Evolutionary conservation across 2,113 vertebrate species (phyloP).

Genomic region (Tretioscincus oriximinensis): DNA sequence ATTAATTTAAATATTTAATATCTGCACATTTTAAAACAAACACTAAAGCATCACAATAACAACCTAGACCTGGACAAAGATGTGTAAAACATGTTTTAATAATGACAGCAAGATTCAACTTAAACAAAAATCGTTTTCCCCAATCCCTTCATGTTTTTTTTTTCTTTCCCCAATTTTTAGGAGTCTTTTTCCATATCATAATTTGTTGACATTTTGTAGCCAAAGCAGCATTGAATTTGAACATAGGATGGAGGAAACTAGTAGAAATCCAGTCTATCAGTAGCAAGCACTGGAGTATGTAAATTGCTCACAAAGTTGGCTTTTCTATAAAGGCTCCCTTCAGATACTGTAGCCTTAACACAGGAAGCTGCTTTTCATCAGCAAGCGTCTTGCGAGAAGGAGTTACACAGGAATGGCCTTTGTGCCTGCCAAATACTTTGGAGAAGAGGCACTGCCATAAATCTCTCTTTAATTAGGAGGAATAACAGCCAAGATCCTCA

Average conservation of each 20-base stretch:
- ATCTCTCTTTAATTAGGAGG: conserved; percentile 44
- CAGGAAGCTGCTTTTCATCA: conserved; percentile 33
- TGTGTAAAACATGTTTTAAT: no score
- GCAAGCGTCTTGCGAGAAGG: not conserved
- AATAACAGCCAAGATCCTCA: conserved; percentile 18
- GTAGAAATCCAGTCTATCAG: not conserved
- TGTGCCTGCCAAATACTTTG: not conserved
- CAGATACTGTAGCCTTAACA: not conserved
- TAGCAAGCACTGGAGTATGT: not conserved
- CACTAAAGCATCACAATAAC: no score
- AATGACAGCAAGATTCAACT: no score
- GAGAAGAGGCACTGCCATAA: conserved; percentile 44
- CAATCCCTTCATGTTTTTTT: no score
- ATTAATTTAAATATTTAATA: no score
- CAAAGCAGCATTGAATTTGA: not conserved
- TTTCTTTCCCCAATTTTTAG: not conserved
- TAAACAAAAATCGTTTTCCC: no score
- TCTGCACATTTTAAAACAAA: no score
- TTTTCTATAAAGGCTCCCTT: conserved; percentile 24
- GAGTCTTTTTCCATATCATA: not conserved
- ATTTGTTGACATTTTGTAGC: not conserved
- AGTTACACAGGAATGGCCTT: conserved; percentile 33
- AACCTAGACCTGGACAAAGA: no score
- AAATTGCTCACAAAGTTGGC: not conserved
- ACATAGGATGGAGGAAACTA: not conserved